Base-by-base conservation (phyloP, 2,888 invertebrate genomes). In the Netelia virgata region DNA sequence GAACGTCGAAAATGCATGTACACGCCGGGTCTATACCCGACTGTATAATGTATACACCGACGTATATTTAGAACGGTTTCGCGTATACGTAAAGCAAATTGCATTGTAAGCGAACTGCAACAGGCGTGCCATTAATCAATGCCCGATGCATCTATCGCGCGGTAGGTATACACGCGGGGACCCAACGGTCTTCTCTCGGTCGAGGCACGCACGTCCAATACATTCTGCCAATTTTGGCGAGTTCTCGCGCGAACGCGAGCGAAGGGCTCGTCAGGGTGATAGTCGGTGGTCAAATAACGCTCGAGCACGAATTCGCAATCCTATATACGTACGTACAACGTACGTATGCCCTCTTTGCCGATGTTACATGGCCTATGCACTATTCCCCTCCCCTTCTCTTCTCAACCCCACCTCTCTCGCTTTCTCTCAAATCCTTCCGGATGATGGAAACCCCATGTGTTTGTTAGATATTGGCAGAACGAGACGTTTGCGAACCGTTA, bases 111-210 rank as follows among this genome's bases (percentile, higher is more conserved):
- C 89, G 90, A 88, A 89, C 93, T 93, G 93, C 93, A 93, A 93
- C 93, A 93, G 93, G 93, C 93, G 93, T 91, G 93, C 92, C 92
- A 93, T 93, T 93, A 93, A 93, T 93, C 93, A 93, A 93, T 91
- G 93, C 91, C 91, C 89, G 90, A 88, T 91, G 91, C 92, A 92
- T 87, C 88, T 88, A 85, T 72, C 72, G 59, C 55, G 16, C 23
- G 76, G 47, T n/a, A 23, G 76, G 47, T n/a, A 77, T 47, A 50
- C 64, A 72, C 43, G 36, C 43, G 64, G 64, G 53, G 18, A 18
- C 57, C 11, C 14, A 14, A 11, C 2, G 14, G 1, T 47, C 14
- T 47, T 36, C 36, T 36, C 36, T 36, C 36, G 6, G 9, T 57
- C 57, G 76, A 77, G 73, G 69, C 78, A 74, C 77, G 68, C 73